Conservation (phyloP, 2,888 invertebrate genomes). For the Chymomyza procnemis region DNA sequence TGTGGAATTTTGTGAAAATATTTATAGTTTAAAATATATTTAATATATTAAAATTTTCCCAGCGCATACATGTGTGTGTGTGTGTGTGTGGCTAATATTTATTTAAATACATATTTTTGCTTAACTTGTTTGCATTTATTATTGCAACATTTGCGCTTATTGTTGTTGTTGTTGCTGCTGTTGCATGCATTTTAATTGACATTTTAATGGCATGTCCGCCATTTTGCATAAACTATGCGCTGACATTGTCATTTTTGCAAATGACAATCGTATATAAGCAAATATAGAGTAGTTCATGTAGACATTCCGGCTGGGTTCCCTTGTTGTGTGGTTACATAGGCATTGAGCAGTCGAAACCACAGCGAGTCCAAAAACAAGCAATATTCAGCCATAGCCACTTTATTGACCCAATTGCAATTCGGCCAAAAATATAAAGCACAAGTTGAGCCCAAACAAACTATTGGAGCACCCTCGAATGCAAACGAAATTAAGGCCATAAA, state of each 20-base stretch:
- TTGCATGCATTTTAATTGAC: conserved; percentile 39
- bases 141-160: conserved; percentile 10
- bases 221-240: conserved; percentile 18
- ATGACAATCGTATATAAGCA: conserved; percentile 30
- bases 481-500: conserved; percentile 57
- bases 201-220: conserved; percentile 39
- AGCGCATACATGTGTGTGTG: conserved; percentile 4
- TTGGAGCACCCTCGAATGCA: not conserved
- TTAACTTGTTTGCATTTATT: conserved; percentile 45
- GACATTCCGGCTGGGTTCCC: no score
- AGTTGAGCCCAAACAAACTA: not conserved
- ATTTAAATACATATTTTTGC: conserved; percentile 51
- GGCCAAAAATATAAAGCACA: conserved; percentile 11
- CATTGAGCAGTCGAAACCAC: not conserved
- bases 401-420: not conserved
- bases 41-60: conserved; percentile 48
- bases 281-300: not conserved
- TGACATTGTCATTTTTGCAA: conserved; percentile 49
- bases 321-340: not conserved
- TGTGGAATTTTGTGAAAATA: conserved; percentile 36
- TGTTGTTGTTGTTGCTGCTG: conserved; percentile 4
- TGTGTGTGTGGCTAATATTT: conserved; percentile 44
- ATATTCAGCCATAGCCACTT: not conserved
- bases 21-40: no score
- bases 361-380: not conserved